Evolutionary conservation across 1,140 invertebrate species (phyloP).

Genomic region (Plutomurus gul): DNA sequence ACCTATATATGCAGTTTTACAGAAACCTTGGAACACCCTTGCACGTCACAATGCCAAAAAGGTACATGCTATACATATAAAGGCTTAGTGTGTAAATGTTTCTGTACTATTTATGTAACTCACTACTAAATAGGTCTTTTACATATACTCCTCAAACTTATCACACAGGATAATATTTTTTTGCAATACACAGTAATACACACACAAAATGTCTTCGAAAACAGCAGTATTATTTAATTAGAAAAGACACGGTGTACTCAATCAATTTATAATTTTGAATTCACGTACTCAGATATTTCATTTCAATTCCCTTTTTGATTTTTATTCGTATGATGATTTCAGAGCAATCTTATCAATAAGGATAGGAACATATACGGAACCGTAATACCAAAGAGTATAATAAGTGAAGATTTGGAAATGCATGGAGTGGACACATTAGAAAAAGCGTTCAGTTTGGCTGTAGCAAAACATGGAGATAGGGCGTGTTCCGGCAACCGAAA

Average conservation of each 20-base stretch:
- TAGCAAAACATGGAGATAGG: slow-evolving; percentile 70
- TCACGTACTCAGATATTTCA: too few relatives aligned
- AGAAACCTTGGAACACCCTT: neutral
- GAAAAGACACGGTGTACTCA: too few relatives aligned
- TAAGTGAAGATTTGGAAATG: slow-evolving; percentile 70
- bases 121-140: neutral
- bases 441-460: slow-evolving; percentile 78
- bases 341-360: slow-evolving; percentile 64
- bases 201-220: too few relatives aligned
- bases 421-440: slow-evolving; percentile 84
- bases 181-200: too few relatives aligned
- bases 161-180: neutral
- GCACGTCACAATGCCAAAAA: neutral
- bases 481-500: slow-evolving; percentile 86
- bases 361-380: slow-evolving; percentile 71
- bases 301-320: too few relatives aligned
- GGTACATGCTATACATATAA: neutral
- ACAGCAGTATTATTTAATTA: too few relatives aligned
- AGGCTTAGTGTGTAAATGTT: neutral
- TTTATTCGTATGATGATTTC: neutral
- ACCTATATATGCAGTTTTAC: neutral
- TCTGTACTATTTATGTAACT: neutral
- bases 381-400: slow-evolving; percentile 66
- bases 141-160: neutral
- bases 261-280: too few relatives aligned